phyloP scores from a whole-genome alignment of 1,140 invertebrate species.

The Dinothrombium tinctorium region DNA sequence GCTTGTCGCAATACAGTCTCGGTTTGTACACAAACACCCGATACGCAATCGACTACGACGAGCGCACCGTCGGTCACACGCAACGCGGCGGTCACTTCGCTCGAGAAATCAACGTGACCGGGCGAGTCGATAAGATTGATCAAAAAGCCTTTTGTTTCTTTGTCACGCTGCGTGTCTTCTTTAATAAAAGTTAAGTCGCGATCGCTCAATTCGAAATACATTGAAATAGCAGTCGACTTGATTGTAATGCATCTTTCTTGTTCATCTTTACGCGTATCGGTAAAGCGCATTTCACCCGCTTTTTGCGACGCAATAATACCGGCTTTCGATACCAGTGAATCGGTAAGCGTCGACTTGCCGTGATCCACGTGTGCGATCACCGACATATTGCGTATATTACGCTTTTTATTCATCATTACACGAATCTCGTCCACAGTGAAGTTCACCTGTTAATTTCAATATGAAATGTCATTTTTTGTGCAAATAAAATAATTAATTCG shows the following conservation, averaged over 20 bases:
- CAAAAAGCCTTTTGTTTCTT: conserved; percentile 26
- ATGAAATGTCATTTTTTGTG: too few relatives aligned
- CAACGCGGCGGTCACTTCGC: conserved; percentile 34
- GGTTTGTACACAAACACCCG: conserved; percentile 36
- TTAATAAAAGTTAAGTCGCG: conserved; percentile 24
- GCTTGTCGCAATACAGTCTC: conserved; percentile 36
- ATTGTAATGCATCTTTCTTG: conserved; percentile 73
- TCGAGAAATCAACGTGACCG: conserved; percentile 36
- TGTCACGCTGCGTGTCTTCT: conserved; percentile 17
- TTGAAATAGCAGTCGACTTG: conserved; percentile 66
- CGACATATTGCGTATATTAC: conserved; percentile 99
- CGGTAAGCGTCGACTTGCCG: conserved; percentile 96
- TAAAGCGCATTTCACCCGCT: conserved; percentile 95
- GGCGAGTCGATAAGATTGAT: conserved; percentile 38
- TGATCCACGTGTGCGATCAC: conserved; percentile 99
- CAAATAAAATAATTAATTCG: too few relatives aligned
- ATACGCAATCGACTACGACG: conserved; percentile 36
- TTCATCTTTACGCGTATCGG: conserved; percentile 86
- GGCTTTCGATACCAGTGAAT: conserved; percentile 96
- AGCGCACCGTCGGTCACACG: conserved; percentile 37
- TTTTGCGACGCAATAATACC: conserved; percentile 97
- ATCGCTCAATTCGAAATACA: conserved; percentile 29
- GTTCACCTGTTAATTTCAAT: too few relatives aligned
- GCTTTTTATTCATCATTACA: conserved; percentile 96
- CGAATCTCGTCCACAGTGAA: conserved; percentile 99